Conservation (phyloP, 2,113 vertebrate genomes). For the Psophia crepitans region DNA sequence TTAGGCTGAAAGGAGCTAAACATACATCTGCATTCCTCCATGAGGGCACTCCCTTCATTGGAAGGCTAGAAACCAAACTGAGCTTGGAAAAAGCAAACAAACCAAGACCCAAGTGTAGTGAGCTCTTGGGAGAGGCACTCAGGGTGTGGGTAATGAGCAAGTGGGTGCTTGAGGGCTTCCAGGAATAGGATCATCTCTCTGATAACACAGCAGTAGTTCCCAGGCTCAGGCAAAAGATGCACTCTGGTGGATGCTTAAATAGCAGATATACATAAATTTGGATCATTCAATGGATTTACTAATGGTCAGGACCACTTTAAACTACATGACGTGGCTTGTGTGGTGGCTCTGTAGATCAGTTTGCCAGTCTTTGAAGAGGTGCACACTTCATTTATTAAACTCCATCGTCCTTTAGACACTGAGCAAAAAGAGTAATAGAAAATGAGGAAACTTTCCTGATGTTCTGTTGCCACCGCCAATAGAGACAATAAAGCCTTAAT, state of each 20-base stretch:
- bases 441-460: neutral
- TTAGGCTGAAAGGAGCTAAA: neutral
- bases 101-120: neutral
- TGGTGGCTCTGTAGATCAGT: neutral
- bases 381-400: neutral
- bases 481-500: neutral
- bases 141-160: slow-evolving; percentile 22
- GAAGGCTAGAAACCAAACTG: slow-evolving; percentile 24
- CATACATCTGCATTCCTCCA: slow-evolving; percentile 14
- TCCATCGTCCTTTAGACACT: neutral
- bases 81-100: slow-evolving; percentile 46
- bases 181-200: neutral
- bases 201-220: slow-evolving; percentile 11
- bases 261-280: neutral
- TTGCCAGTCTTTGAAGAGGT: neutral
- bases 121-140: slow-evolving; percentile 1
- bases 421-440: neutral
- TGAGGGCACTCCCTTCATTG: slow-evolving; percentile 28
- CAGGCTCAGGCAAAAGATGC: neutral
- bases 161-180: slow-evolving; percentile 36
- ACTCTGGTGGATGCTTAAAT: neutral
- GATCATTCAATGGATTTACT: neutral
- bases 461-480: neutral
- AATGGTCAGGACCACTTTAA: neutral
- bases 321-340: neutral